phyloP scores from a whole-genome alignment of 2,113 vertebrate species.

The Nerophis lumbriciformis region DNA sequence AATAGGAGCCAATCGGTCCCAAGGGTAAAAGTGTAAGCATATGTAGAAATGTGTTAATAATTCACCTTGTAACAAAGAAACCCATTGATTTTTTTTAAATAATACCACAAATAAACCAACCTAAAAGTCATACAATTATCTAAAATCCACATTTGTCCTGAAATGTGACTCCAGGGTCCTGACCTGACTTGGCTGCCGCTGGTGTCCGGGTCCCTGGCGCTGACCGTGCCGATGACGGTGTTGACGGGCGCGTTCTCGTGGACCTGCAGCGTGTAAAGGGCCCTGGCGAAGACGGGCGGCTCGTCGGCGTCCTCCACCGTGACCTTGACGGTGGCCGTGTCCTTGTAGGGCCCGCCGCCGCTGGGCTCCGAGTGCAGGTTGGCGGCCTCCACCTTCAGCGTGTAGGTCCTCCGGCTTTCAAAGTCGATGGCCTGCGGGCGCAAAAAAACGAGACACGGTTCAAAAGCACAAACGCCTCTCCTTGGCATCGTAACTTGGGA shows the following conservation, averaged over 20 bases:
- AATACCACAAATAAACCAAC: no score
- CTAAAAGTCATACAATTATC: no score
- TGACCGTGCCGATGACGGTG: slow-evolving; percentile 86
- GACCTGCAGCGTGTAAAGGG: slow-evolving; percentile 85
- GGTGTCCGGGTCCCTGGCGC: slow-evolving; percentile 84
- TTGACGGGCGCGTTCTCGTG: slow-evolving; percentile 90
- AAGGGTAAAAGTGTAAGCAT: no score
- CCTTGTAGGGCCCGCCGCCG: slow-evolving; percentile 85
- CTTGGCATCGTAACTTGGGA: no score
- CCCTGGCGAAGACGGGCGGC: slow-evolving; percentile 86
- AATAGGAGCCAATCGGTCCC: no score
- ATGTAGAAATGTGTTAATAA: no score
- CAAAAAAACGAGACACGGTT: not conserved
- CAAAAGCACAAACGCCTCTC: no score
- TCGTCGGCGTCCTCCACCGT: slow-evolving; percentile 90
- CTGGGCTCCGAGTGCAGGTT: slow-evolving; percentile 83
- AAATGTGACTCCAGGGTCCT: not conserved
- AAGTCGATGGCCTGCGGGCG: slow-evolving; percentile 87
- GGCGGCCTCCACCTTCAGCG: slow-evolving; percentile 88
- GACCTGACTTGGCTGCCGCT: slow-evolving; percentile 88
- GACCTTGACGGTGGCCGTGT: slow-evolving; percentile 88
- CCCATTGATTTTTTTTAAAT: no score
- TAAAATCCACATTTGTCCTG: not conserved
- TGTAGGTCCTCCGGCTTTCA: slow-evolving; percentile 89
- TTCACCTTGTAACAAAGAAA: no score